Conservation (phyloP, 2,113 vertebrate genomes). For the Panthera tigris region DNA sequence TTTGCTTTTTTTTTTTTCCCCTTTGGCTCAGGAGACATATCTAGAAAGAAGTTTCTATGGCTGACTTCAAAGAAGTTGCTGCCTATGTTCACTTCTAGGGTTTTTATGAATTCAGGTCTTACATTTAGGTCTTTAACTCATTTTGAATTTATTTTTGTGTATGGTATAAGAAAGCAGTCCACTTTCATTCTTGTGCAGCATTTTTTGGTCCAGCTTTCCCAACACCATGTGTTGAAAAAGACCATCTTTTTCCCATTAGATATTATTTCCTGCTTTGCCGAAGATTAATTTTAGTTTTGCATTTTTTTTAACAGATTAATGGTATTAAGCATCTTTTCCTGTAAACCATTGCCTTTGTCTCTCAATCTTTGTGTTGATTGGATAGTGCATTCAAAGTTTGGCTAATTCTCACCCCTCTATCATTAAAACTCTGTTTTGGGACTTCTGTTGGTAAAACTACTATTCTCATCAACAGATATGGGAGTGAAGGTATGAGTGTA, state of each 20-base stretch:
- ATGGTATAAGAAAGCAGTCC: not conserved
- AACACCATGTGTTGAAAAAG: not conserved
- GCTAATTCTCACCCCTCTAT: not conserved
- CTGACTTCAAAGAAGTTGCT: not conserved
- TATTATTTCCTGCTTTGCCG: not conserved
- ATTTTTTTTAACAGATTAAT: not conserved
- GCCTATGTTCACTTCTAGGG: not conserved
- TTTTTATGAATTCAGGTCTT: not conserved
- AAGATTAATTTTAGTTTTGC: not conserved
- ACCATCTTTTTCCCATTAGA: not conserved
- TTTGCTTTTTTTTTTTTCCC: not conserved
- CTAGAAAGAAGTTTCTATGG: not conserved
- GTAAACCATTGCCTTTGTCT: not conserved
- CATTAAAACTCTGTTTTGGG: not conserved
- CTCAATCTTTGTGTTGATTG: not conserved
- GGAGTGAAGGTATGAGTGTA: not conserved
- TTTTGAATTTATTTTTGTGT: not conserved
- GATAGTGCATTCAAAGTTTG: not conserved
- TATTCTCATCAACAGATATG: not conserved
- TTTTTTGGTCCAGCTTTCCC: not conserved
- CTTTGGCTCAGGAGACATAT: not conserved
- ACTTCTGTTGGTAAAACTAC: not conserved
- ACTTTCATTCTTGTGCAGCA: not conserved
- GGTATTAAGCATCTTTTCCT: not conserved
- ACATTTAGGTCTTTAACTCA: not conserved